phyloP scores from a whole-genome alignment of 2,113 vertebrate species.

The Triplophysa rosa region DNA sequence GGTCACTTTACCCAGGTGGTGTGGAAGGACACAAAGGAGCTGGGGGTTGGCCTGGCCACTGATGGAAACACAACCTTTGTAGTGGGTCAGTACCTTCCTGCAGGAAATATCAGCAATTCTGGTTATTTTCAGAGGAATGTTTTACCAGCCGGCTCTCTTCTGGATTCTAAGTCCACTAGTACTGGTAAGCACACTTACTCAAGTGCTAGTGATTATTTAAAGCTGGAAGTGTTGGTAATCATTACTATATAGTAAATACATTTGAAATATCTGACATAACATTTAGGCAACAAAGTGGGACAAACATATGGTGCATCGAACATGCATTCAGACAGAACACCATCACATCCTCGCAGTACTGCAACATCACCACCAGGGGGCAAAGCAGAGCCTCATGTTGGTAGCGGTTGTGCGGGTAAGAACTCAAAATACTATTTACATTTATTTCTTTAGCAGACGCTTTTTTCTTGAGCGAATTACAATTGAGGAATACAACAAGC shows the following conservation, averaged over 20 bases:
- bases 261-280: neutral
- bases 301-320: neutral
- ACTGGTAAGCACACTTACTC: neutral
- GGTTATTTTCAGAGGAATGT: slow-evolving; percentile 62
- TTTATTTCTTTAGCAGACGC: too few relatives aligned
- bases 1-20: slow-evolving; percentile 65
- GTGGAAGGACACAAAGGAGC: slow-evolving; percentile 54
- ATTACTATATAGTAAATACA: neutral
- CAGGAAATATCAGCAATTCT: slow-evolving; percentile 58
- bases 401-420: neutral
- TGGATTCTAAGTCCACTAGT: neutral
- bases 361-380: neutral
- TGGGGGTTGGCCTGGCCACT: slow-evolving; percentile 58
- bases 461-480: too few relatives aligned
- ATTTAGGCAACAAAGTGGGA: neutral
- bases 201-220: neutral
- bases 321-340: neutral
- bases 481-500: too few relatives aligned
- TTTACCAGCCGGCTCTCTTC: slow-evolving; percentile 36
- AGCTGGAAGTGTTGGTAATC: neutral
- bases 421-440: neutral
- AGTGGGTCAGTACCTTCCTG: slow-evolving; percentile 59
- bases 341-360: neutral
- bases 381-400: neutral
- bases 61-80: slow-evolving; percentile 51